These are phyloP conservation scores for Carettochelys insculpta DNA, from an alignment of 2,113 vertebrate species.

Conservation along the genomic window DNA sequence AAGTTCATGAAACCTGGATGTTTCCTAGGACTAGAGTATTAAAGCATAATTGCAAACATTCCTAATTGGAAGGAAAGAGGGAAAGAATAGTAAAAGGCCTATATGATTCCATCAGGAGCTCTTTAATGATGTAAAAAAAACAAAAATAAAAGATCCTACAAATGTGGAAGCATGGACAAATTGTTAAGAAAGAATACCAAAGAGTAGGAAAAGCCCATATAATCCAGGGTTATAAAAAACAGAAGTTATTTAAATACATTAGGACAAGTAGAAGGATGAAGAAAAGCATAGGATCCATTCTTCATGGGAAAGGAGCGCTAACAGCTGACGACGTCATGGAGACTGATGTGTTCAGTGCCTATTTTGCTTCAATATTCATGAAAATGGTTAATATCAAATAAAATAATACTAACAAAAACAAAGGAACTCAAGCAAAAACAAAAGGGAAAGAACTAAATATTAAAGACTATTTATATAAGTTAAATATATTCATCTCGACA, in stretches of 20 bases:
- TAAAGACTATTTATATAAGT: not conserved
- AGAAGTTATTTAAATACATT: not conserved
- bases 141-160: not conserved
- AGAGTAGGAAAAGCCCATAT: not conserved
- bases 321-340: not conserved
- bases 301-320: not conserved
- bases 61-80: not conserved
- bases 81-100: not conserved
- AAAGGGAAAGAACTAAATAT: not conserved
- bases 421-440: not conserved
- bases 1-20: not conserved
- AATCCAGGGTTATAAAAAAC: not conserved
- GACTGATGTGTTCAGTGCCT: not conserved
- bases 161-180: not conserved
- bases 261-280: not conserved
- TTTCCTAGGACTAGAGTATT: not conserved
- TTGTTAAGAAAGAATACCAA: not conserved
- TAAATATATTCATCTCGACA: not conserved
- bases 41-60: not conserved
- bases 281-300: not conserved
- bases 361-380: not conserved
- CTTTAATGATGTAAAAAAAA: not conserved
- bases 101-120: not conserved
- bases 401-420: not conserved
- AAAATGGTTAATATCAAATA: not conserved